Conservation (phyloP, 2,797 vertebrate species). For the Smutsia gigantea region DNA sequence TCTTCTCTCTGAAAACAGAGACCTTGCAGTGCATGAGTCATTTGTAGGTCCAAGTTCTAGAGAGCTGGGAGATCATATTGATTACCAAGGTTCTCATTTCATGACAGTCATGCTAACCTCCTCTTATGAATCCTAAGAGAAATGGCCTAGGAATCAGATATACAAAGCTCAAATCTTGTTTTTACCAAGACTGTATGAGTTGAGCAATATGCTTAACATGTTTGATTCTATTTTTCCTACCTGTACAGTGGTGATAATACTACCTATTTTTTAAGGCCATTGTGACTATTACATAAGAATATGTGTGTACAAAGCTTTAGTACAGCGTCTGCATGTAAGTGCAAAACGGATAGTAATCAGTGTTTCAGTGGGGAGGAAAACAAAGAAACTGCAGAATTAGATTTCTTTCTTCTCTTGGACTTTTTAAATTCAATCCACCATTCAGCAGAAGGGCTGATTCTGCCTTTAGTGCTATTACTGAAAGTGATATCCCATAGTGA, state of each 20-base stretch:
- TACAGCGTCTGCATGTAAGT: not conserved
- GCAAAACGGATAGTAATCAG: not conserved
- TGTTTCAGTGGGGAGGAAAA: not conserved
- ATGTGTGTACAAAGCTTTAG: not conserved
- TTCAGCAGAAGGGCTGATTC: not conserved
- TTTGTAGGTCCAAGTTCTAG: not conserved
- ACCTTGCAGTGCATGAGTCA: not conserved
- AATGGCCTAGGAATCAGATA: not conserved
- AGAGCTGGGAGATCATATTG: not conserved
- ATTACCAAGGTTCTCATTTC: not conserved
- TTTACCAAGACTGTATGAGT: not conserved
- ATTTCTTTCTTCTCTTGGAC: not conserved
- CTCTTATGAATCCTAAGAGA: not conserved
- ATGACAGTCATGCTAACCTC: not conserved
- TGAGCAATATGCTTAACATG: not conserved
- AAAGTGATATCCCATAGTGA: not conserved
- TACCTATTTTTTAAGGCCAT: not conserved
- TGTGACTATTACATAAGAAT: not conserved
- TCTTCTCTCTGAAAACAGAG: not conserved
- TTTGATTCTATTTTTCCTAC: not conserved
- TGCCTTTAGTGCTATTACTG: not conserved
- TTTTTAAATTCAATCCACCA: not conserved
- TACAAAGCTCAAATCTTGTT: not conserved
- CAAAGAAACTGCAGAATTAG: not conserved
- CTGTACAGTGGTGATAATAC: not conserved